Base-by-base conservation (phyloP, 2,888 invertebrate genomes). In the Lochmaea crataegi region DNA sequence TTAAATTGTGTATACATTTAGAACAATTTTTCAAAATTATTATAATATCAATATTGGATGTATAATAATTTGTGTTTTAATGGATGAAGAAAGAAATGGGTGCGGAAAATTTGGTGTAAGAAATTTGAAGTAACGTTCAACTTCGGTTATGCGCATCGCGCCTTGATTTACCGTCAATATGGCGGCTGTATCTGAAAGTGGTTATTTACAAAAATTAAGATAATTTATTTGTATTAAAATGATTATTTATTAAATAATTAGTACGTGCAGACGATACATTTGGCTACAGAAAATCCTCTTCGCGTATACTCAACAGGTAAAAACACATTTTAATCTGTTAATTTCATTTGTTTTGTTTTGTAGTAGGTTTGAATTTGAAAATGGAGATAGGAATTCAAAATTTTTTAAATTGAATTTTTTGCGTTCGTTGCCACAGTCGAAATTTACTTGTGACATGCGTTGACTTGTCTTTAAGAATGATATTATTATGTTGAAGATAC, bases 101-200 rank as follows among this genome's bases (percentile, higher is more conserved):
- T 48, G n/a, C 14, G 48, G 16, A 16, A 53, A 53, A 53, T 53
- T 53, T 18, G 10, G 16, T n/a, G 53, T 53, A 53, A 48, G n/a
- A 32, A 67, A 69, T 70, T 69, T 38, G 42, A 65, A 69, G 56
- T 45, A 22, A 63, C 56, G 32, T 51, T 51, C 63, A 18, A 56
- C 58, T 68, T 71, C 65, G 67, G 67, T 68, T 74, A 67, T 74
- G 74, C 74, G 74, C 71, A 74, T 71, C 74, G 74, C 74, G 74
- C 74, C 66, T 75, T 68, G 48, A 79, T 76, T 72, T 85, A 83
- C 89, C 88, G 90, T 90, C 92, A 93, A 93, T 89, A 93, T 93
- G 93, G 93, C 93, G 91, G 92, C 93, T 89, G 89, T 90, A 90
- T 91, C 92, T 89, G 91, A 93, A 92, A 92, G 92, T 92, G 90